Evolutionary conservation across 2,888 invertebrate species (phyloP).

Genomic region (Diarsia mendica): DNA sequence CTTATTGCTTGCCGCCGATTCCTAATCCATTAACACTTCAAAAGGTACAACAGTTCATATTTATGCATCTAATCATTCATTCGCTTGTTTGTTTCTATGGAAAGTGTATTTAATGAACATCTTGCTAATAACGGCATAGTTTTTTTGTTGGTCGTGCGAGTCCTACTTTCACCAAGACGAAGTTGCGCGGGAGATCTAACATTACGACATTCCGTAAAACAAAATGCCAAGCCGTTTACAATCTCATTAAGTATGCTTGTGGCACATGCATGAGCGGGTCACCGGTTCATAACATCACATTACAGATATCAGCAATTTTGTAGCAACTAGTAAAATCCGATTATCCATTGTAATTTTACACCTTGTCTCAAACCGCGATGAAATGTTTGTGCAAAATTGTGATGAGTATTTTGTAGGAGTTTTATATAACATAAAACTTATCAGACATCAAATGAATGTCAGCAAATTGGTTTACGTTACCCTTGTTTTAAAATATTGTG

Average conservation of each 20-base stretch:
- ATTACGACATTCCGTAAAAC: constrained; percentile 56
- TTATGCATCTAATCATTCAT: background rate
- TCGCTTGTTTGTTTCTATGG: constrained; percentile 24
- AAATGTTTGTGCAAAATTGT: constrained; percentile 2
- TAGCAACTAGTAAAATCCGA: background rate
- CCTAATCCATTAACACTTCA: constrained; percentile 10
- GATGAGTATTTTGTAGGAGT: background rate
- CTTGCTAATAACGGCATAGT: constrained; percentile 21
- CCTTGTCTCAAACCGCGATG: constrained; percentile 1
- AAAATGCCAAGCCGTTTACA: constrained; percentile 30
- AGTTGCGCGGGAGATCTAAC: constrained; percentile 62
- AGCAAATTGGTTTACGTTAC: background rate
- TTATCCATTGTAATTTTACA: constrained; percentile 21
- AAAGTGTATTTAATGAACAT: background rate
- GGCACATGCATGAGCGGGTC: constrained; percentile 48
- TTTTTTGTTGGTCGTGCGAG: constrained; percentile 2
- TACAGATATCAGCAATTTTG: constrained; percentile 46
- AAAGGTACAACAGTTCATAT: background rate
- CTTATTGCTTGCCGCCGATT: constrained; percentile 30
- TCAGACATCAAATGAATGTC: background rate
- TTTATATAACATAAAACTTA: background rate
- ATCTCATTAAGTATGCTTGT: constrained; percentile 46
- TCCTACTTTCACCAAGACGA: constrained; percentile 62
- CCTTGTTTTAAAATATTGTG: background rate
- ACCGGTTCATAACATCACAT: constrained; percentile 33